Evolutionary conservation across 2,113 vertebrate species (phyloP), one percentile per base, ranked within the genome.

Genomic region (Macrotus californicus): DNA sequence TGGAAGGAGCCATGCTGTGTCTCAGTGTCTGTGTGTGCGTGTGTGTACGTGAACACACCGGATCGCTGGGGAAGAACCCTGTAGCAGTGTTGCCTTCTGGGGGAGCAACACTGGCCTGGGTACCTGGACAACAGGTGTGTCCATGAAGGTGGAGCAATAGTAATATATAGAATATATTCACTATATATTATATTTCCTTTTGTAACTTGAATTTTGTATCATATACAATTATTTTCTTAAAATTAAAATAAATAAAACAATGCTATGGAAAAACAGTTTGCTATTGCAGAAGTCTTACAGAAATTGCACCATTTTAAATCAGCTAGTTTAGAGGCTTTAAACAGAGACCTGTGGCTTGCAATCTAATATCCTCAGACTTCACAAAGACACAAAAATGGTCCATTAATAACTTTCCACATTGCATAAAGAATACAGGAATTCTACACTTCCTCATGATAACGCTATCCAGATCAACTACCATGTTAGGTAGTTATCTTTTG

Each of bases 191-290:
- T 26, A 46, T 29, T 85, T 59, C 26, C 13, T 21, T 72, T 56
- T 64, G 22, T n/a, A 80, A 64, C 21, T 88, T 54, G 2, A 76
- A 84, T 59, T 93, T 66, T 52, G 9, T 22, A 34, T 10, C 22
- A 50, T 6, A 14, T 69, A 89, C 76, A 89, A 85, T 41, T 89
- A 10, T 46, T 48, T 50, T 46, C 14, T 36, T 59, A 87, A 89
- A 70, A 13, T 36, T 75, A 80, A 91, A 50, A 29, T 87, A 90
- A 95, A 80, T 31, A 87, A 92, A 93, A 92, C 3, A 56, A 11
- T 52, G 34, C 46, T 36, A 12, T 59, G 56, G 36, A 29, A 76
- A 81, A 82, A 73, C 7, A n/a, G n/a, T 79, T 76, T 43, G 52
- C 66, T 54, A 73, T 75, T 24, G 24, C 46, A 87, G 41, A 93